Base-by-base conservation (phyloP, 1,140 invertebrate species). In the Neuroterus valhalla region DNA sequence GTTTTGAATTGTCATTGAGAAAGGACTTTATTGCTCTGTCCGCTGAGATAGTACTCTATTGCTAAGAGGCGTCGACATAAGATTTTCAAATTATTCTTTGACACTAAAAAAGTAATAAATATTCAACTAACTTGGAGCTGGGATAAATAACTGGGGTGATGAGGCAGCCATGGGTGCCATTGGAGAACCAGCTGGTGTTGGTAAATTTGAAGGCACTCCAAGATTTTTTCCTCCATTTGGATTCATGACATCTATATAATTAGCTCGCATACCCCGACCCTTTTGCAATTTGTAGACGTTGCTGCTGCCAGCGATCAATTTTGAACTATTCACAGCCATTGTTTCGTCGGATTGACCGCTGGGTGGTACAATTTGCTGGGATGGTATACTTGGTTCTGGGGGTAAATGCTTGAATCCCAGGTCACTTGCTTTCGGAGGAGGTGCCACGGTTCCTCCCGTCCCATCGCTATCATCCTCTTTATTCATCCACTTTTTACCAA, bases 181-280 rank as follows among this genome's bases (percentile, higher is more conserved):
- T n/a, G 84, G 89, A 48, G 88, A 90, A 66, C 84, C 86, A 17
- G 88, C 86, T 3, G 90, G 91, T 5, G 90, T 91, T 73, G 92
- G 85, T 72, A 91, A 85, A 77, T 84, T 88, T 14, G 91, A 87
- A 14, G 90, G 78, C 4, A 90, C 83, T 72, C 88, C 84, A n/a
- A 82, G 76, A 73, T 87, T 84, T 68, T 89, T 89, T 26, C 86
- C 89, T 23, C 92, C 92, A 76, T 91, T 90, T 26, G 94, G 94
- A 91, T 96, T 96, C 88, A 97, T 94, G 42, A 97, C 94, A 89
- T 97, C 96, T 68, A 97, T 95, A 88, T 97, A 97, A 80, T 90
- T 87, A 38, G 86, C 80, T 70, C 87, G 92, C 93, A 93, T 91
- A 93, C 93, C 94, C 89, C 94, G 91, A 74, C 92, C 92, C 79